These are phyloP conservation scores for Oncopeltus fasciatus DNA, from an alignment of 1,140 invertebrate genomes.

Conservation along the genomic window DNA sequence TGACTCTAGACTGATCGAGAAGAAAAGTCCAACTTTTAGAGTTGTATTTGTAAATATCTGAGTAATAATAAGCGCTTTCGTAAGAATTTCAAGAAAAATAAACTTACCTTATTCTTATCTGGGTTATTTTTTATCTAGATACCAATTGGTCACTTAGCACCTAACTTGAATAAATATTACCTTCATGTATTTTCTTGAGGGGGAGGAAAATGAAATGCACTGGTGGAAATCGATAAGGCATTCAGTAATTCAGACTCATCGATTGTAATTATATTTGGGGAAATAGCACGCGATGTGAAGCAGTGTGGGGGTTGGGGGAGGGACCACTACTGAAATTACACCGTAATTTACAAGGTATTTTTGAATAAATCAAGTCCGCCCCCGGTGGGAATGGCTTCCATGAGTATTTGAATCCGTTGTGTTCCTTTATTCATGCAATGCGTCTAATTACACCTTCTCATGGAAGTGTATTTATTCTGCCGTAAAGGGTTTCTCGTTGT, in stretches of 20 bases:
- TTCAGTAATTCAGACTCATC: neutral
- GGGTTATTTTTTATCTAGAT: too few species aligned
- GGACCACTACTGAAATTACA: neutral
- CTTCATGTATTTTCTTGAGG: too few species aligned
- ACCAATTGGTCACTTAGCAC: too few species aligned
- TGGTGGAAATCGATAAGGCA: neutral
- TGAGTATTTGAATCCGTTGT: neutral
- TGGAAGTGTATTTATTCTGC: neutral
- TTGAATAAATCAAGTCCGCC: neutral
- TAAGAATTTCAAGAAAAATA: too few species aligned
- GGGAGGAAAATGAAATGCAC: too few species aligned
- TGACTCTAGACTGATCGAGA: too few species aligned
- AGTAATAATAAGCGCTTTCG: too few species aligned
- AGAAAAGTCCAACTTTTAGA: too few species aligned
- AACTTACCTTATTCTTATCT: too few species aligned
- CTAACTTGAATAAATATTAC: too few species aligned
- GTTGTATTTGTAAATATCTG: too few species aligned
- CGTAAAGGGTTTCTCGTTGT: too few species aligned
- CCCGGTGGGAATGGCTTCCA: neutral
- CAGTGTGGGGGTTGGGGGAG: neutral
- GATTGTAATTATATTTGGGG: neutral
- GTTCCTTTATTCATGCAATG: neutral
- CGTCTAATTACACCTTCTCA: neutral
- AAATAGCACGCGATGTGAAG: neutral
- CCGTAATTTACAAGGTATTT: neutral